A percentile compares a stretch with the other conserved stretches of the same genome.
Conservation (phyloP, 2,888 invertebrate genomes). For the Agonopterix arenella region DNA sequence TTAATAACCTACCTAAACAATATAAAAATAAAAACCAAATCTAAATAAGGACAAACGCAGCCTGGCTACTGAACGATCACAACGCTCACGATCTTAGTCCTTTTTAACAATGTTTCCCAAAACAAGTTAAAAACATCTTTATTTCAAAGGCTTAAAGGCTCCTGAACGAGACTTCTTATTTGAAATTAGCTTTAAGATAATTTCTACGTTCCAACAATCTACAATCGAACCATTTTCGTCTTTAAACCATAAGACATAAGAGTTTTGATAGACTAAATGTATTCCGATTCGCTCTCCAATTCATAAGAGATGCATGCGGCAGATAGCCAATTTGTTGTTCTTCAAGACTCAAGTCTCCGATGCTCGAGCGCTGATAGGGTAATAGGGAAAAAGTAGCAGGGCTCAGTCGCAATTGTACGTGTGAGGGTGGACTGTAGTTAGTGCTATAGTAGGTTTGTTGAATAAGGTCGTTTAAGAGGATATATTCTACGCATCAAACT, state of each 20-base stretch:
- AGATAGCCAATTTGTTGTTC: slow-evolving; percentile 59
- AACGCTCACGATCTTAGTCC: slow-evolving; percentile 37
- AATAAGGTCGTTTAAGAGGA: too few species aligned
- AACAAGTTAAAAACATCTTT: too few species aligned
- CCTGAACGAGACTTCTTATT: too few species aligned
- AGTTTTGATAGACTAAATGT: slow-evolving; percentile 27
- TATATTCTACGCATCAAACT: too few species aligned
- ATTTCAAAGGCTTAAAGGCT: too few species aligned
- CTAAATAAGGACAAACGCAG: slow-evolving; percentile 49
- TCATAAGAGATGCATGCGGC: slow-evolving; percentile 56
- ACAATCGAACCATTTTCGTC: too few species aligned
- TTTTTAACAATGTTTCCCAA: too few species aligned
- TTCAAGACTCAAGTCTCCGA: slow-evolving; percentile 20
- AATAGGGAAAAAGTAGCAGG: slow-evolving; percentile 46
- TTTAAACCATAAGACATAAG: too few species aligned
- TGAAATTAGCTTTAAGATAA: too few species aligned
- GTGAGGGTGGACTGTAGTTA: neutral
- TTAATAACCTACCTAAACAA: neutral
- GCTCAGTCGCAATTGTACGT: slow-evolving; percentile 1
- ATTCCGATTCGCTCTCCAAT: slow-evolving; percentile 38
- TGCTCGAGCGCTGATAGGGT: slow-evolving; percentile 59
- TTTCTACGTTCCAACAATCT: too few species aligned
- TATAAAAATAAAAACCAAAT: slow-evolving; percentile 23
- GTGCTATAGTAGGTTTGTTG: too few species aligned
- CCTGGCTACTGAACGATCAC: slow-evolving; percentile 30